phyloP scores from a whole-genome alignment of 2,797 vertebrate genomes.

The Lerista edwardsae region DNA sequence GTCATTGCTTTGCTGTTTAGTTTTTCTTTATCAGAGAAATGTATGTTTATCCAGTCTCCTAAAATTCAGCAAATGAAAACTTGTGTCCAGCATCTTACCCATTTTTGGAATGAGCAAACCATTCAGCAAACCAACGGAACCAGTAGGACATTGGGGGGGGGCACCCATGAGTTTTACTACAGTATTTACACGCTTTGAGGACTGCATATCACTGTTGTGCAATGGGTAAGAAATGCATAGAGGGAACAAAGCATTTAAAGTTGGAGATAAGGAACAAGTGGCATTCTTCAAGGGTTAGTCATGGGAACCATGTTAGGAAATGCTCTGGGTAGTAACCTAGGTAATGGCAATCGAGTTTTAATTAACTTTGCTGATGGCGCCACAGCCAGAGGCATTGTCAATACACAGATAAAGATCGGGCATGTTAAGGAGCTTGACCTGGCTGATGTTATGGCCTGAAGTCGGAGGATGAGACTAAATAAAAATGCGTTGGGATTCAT shows the following conservation, averaged over 20 bases:
- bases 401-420: conserved; percentile 25
- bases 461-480: background rate
- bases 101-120: background rate
- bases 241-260: conserved; percentile 24
- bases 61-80: background rate
- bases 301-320: conserved; percentile 20
- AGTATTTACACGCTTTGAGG: conserved; percentile 4
- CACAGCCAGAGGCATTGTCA: conserved; percentile 18
- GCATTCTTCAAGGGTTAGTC: conserved; percentile 31
- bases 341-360: conserved; percentile 21
- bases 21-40: background rate
- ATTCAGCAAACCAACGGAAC: background rate
- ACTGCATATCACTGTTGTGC: conserved; percentile 15
- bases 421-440: background rate
- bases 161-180: background rate
- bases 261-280: conserved; percentile 14
- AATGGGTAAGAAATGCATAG: background rate
- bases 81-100: background rate
- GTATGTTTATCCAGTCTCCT: background rate
- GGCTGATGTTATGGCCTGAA: background rate
- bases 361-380: conserved; percentile 25
- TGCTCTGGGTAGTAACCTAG: conserved; percentile 16
- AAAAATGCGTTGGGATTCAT: background rate
- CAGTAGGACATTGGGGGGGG: background rate
- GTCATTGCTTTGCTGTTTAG: background rate